Conservation (phyloP, 2,888 invertebrate species). For the Pimpla rufipes region DNA sequence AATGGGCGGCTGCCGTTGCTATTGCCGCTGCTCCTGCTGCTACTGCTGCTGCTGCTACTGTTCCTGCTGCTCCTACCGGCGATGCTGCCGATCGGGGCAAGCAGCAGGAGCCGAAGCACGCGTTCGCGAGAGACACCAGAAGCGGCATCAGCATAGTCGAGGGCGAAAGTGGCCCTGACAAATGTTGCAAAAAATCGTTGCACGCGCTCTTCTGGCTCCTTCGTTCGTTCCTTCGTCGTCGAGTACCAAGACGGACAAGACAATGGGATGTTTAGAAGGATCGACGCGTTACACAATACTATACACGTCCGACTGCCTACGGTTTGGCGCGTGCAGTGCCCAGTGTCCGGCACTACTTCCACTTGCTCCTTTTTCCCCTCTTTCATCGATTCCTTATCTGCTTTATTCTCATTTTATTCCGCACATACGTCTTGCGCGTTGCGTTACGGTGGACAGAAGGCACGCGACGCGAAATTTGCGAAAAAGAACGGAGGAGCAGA, state of each 20-base stretch:
- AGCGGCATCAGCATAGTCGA: slow-evolving; percentile 65
- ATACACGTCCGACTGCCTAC: slow-evolving; percentile 53
- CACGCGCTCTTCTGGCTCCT: slow-evolving; percentile 18
- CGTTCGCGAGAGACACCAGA: slow-evolving; percentile 36
- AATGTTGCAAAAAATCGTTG: slow-evolving; percentile 79
- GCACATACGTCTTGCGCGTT: slow-evolving; percentile 61
- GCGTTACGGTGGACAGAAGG: slow-evolving; percentile 56
- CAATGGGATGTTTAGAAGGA: slow-evolving; percentile 84
- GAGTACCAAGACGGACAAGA: slow-evolving; percentile 83
- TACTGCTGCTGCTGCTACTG: slow-evolving; percentile 12
- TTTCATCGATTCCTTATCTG: slow-evolving; percentile 58
- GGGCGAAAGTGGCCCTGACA: slow-evolving; percentile 81
- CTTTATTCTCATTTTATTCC: slow-evolving; percentile 64
- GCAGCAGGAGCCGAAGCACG: slow-evolving; percentile 42
- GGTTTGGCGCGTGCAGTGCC: slow-evolving; percentile 46
- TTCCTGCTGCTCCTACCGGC: not conserved
- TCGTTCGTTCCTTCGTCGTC: slow-evolving; percentile 65
- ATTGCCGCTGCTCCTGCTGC: slow-evolving; percentile 8
- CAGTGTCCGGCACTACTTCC: slow-evolving; percentile 29
- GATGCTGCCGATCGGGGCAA: not conserved
- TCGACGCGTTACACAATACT: slow-evolving; percentile 78
- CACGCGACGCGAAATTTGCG: slow-evolving; percentile 61
- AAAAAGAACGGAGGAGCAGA: slow-evolving; percentile 51
- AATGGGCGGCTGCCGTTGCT: slow-evolving; percentile 72
- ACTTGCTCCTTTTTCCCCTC: slow-evolving; percentile 38